Evolutionary conservation across 53 echinoderm and acorn worm species (phyloP), one percentile per base, ranked within the genome.

Genomic region (Apostichopus leukothele): DNA sequence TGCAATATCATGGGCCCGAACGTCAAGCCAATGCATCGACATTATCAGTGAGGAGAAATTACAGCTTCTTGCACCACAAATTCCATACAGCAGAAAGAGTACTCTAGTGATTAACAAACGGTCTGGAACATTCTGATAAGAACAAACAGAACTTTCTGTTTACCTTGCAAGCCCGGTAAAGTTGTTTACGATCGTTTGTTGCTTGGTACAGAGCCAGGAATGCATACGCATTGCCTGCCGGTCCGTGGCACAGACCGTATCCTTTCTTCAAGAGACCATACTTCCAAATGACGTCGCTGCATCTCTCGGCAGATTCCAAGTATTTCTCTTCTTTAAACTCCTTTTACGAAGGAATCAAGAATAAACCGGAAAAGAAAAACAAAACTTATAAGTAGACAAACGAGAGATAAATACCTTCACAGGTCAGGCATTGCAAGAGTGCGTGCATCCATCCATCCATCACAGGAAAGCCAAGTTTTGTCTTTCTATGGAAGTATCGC

Each of bases 211-310:
- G 89, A 6, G 94, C 90, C 11, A 98, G 50, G 83, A 96, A 95
- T 77, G 92, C 93, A 87, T 96, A 96, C 23, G 60, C 96, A 60
- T 96, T 96, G 26, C 96, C 96, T 5, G 95, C 93, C 0, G 96
- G 90, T 6, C 96, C 96, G 75, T 96, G 96, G 63, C 96, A 96
- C 10, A 96, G 88, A 7, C 96, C 93, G 74, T 96, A 96, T 6
- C 95, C 96, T 78, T 96, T 96, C 6, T 90, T 86, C 54, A 96
- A 83, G 16, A 95, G 73, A 23, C 95, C 96, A 14, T 95, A 89
- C 84, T 95, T 80, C 96, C 96, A 96, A 16, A 96, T 92, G 51
- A 96, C 90, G 16, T 91, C 89, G 9, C 95, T 93, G 57, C 96
- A 96, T 53, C 76, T 50, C 23, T 67, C 71, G 2, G 96, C 96